A percentile compares a stretch with the other conserved stretches of the same genome.
phyloP scores from a whole-genome alignment of 2,113 vertebrate species.

The Myotis yumanensis region DNA sequence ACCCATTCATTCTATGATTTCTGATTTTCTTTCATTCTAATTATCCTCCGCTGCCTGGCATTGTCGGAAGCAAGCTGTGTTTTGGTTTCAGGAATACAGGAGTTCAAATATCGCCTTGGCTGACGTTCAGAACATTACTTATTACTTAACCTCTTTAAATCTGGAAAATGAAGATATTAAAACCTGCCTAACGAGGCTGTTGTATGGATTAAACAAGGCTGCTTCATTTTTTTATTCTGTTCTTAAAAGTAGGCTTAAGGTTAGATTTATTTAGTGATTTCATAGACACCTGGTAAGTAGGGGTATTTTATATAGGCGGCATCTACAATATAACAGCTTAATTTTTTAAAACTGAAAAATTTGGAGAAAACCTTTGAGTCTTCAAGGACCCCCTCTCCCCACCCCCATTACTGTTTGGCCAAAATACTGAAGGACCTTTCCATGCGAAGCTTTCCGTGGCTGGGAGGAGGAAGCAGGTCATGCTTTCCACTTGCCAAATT shows the following conservation, averaged over 20 bases:
- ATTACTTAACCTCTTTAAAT: background rate
- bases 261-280: background rate
- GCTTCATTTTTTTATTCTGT: background rate
- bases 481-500: background rate
- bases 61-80: background rate
- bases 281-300: background rate
- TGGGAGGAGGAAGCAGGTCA: background rate
- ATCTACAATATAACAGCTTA: background rate
- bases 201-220: background rate
- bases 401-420: background rate
- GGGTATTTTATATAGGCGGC: background rate
- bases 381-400: too few relatives aligned
- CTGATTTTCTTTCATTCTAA: conserved; percentile 29
- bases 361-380: background rate
- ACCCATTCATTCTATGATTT: background rate
- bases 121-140: conserved; percentile 5
- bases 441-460: background rate
- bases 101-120: background rate
- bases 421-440: background rate
- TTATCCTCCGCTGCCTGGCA: background rate
- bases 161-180: background rate
- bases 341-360: background rate
- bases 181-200: background rate
- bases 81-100: background rate
- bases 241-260: background rate